phyloP scores from a whole-genome alignment of 2,797 vertebrate genomes.

The Mycteria americana region DNA sequence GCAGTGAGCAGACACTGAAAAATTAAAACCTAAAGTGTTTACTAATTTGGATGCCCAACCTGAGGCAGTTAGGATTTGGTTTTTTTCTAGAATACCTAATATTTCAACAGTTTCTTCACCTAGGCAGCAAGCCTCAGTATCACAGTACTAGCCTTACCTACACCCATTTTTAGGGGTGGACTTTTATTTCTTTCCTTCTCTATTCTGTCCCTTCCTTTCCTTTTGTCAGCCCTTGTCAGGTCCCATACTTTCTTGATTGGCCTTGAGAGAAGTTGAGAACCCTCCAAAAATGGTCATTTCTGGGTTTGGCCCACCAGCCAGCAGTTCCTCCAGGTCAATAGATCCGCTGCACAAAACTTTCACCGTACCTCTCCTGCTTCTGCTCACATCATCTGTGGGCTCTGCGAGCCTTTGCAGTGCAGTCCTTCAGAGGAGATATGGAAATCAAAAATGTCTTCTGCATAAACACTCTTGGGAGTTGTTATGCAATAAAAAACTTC shows the following conservation, averaged over 20 bases:
- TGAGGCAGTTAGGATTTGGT: background rate
- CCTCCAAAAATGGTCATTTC: background rate
- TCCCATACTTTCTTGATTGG: background rate
- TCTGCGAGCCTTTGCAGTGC: background rate
- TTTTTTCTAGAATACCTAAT: background rate
- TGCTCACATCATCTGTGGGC: background rate
- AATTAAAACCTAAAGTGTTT: background rate
- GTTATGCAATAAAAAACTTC: background rate
- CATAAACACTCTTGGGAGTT: background rate
- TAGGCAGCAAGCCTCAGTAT: background rate
- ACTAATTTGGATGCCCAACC: background rate
- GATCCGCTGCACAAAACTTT: background rate
- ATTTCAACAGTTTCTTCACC: background rate
- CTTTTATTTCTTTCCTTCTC: background rate
- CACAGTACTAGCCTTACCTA: background rate
- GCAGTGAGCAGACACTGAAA: background rate
- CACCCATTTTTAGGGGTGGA: background rate
- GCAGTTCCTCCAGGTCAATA: background rate
- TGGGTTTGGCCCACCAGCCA: background rate
- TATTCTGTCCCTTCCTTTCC: background rate
- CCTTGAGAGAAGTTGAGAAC: background rate
- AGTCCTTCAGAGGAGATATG: background rate
- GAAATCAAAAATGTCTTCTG: background rate
- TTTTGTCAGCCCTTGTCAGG: background rate
- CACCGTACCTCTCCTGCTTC: background rate